phyloP scores from a whole-genome alignment of 2,888 invertebrate species.

The Formica aserva region DNA sequence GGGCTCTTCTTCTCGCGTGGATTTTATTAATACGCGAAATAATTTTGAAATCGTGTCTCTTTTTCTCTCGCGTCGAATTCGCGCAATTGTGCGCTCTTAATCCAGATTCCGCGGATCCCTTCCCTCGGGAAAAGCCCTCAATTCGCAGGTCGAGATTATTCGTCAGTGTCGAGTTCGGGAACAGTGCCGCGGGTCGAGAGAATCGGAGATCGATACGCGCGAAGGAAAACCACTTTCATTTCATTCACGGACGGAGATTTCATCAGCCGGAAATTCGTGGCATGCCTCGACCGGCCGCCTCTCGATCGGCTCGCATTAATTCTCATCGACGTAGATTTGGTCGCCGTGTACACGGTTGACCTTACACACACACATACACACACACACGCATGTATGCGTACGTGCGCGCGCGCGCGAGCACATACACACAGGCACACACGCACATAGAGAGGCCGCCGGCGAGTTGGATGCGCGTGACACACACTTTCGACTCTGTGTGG shows the following conservation, averaged over 20 bases:
- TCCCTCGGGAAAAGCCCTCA: neutral
- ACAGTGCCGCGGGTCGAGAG: neutral
- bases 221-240: conserved; percentile 68
- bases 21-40: conserved; percentile 33
- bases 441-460: conserved; percentile 2
- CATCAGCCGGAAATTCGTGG: conserved; percentile 55
- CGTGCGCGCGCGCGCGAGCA: neutral
- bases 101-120: neutral
- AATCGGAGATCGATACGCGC: conserved; percentile 31
- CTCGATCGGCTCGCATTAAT: conserved; percentile 52
- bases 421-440: neutral
- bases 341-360: neutral
- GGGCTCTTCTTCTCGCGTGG: neutral
- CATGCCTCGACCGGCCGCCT: conserved; percentile 41
- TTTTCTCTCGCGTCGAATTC: neutral
- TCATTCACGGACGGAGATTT: conserved; percentile 58
- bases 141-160: conserved; percentile 26
- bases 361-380: conserved; percentile 7
- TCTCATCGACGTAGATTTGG: conserved; percentile 42
- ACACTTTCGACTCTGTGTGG: conserved; percentile 69
- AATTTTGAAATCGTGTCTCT: conserved; percentile 23
- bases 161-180: conserved; percentile 17
- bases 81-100: conserved; percentile 17
- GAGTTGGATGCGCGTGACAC: conserved; percentile 43
- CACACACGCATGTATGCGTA: conserved; percentile 37